Percentiles rank a stretch among this genome's conserved stretches.
Evolutionary conservation across 2,113 vertebrate species (phyloP).

Genomic region (Oncorhynchus gorbuscha): DNA sequence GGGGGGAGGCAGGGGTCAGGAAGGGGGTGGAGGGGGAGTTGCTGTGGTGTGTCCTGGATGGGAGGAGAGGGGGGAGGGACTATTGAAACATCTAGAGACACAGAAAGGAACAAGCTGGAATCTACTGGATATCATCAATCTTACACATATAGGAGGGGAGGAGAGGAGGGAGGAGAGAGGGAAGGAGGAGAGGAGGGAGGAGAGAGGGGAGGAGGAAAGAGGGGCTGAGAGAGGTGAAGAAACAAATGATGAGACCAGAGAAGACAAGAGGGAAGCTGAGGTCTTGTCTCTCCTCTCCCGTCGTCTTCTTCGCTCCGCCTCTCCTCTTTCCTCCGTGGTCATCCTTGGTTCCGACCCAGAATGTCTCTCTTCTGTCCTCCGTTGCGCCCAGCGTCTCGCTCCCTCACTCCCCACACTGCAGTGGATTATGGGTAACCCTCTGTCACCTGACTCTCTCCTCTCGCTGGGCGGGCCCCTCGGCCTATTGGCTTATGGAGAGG

Average conservation of each 20-base stretch:
- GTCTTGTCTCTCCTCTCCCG: constrained; percentile 66
- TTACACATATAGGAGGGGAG: constrained; percentile 52
- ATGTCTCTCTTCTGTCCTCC: constrained; percentile 73
- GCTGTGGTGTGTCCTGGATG: constrained; percentile 70
- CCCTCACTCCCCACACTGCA: constrained; percentile 74
- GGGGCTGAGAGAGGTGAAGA: constrained; percentile 55
- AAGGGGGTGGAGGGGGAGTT: constrained; percentile 52
- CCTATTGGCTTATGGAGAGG: constrained; percentile 87
- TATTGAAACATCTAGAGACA: constrained; percentile 71
- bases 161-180: constrained; percentile 46
- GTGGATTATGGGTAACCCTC: constrained; percentile 89
- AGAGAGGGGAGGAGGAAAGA: constrained; percentile 51
- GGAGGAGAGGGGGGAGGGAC: constrained; percentile 66
- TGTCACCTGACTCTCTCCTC: constrained; percentile 79
- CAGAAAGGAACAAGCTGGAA: constrained; percentile 56
- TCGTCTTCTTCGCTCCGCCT: constrained; percentile 61
- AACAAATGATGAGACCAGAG: constrained; percentile 60
- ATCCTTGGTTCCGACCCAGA: constrained; percentile 82
- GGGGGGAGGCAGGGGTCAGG: constrained; percentile 61
- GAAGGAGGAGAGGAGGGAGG: not conserved
- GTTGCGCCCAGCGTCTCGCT: constrained; percentile 66
- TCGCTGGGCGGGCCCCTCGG: constrained; percentile 83
- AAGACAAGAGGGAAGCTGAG: constrained; percentile 67
- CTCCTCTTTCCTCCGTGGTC: constrained; percentile 75
- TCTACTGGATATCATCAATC: constrained; percentile 71